phyloP scores from a whole-genome alignment of 2,113 vertebrate genomes.

The Megalops atlanticus region DNA sequence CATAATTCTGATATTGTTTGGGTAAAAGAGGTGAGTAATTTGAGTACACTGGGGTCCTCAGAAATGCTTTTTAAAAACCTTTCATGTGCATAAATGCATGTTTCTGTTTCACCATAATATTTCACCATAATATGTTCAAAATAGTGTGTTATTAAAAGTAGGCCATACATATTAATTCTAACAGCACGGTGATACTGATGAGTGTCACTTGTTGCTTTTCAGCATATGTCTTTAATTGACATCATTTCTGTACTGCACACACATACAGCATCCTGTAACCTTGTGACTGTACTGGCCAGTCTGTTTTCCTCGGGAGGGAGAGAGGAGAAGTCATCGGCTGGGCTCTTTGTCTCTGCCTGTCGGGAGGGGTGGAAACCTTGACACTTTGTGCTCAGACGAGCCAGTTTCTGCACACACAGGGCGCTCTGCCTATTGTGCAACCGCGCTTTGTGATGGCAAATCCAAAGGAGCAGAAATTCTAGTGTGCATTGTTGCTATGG shows the following conservation, averaged over 20 bases:
- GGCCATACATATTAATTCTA: not conserved
- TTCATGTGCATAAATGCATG: too few species aligned
- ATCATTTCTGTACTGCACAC: not conserved
- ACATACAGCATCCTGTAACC: not conserved
- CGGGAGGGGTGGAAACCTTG: constrained; percentile 27
- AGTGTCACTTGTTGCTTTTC: not conserved
- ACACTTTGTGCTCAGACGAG: constrained; percentile 41
- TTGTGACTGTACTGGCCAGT: too few species aligned
- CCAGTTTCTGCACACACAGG: constrained; percentile 66
- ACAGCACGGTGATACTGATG: too few species aligned
- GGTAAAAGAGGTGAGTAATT: too few species aligned
- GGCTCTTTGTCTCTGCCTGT: not conserved
- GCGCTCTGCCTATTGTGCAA: constrained; percentile 65
- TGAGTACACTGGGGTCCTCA: too few species aligned
- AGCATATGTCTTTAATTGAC: not conserved
- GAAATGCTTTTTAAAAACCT: too few species aligned
- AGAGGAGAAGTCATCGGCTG: not conserved
- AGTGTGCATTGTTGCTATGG: constrained; percentile 75
- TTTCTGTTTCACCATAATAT: too few species aligned
- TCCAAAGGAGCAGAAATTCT: constrained; percentile 68
- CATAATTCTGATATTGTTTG: too few species aligned
- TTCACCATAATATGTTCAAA: too few species aligned
- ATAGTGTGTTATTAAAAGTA: not conserved
- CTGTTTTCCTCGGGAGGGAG: too few species aligned
- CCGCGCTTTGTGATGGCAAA: constrained; percentile 70